Percentiles rank a stretch among this genome's conserved stretches.
Conservation (phyloP, 2,888 invertebrate species). For the Thumatha senex region DNA sequence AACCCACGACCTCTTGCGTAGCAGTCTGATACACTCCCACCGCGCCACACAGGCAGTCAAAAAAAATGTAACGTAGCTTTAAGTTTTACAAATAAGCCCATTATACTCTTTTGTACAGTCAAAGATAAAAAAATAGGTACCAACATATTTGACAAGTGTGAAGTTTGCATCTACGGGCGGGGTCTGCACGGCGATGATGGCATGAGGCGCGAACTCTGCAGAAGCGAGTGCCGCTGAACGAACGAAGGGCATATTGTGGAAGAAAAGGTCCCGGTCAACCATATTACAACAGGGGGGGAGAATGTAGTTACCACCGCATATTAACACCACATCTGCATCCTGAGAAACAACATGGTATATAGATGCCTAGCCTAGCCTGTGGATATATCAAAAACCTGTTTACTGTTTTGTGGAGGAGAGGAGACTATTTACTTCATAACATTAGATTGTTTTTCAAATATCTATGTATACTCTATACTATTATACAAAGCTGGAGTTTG, state of each 20-base stretch:
- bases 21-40: too few relatives aligned
- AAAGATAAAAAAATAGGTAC: constrained; percentile 23
- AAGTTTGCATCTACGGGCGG: constrained; percentile 75
- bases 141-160: constrained; percentile 63
- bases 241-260: constrained; percentile 64
- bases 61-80: too few relatives aligned
- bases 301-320: constrained; percentile 66
- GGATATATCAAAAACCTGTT: too few relatives aligned
- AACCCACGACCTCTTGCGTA: too few relatives aligned
- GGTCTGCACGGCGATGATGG: constrained; percentile 67
- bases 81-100: too few relatives aligned
- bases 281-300: constrained; percentile 62
- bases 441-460: too few relatives aligned
- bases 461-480: too few relatives aligned
- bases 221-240: constrained; percentile 58
- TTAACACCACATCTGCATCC: constrained; percentile 70
- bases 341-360: constrained; percentile 25
- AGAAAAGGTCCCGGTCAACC: constrained; percentile 65
- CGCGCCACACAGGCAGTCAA: too few relatives aligned
- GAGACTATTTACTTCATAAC: too few relatives aligned
- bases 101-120: too few relatives aligned
- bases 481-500: too few relatives aligned
- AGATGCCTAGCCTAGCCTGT: neutral
- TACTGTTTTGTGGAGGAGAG: too few relatives aligned
- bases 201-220: constrained; percentile 67